A percentile compares a stretch with the other conserved stretches of the same genome.
phyloP scores from a whole-genome alignment of 2,888 invertebrate species.

The Oxyteleia sp. region DNA sequence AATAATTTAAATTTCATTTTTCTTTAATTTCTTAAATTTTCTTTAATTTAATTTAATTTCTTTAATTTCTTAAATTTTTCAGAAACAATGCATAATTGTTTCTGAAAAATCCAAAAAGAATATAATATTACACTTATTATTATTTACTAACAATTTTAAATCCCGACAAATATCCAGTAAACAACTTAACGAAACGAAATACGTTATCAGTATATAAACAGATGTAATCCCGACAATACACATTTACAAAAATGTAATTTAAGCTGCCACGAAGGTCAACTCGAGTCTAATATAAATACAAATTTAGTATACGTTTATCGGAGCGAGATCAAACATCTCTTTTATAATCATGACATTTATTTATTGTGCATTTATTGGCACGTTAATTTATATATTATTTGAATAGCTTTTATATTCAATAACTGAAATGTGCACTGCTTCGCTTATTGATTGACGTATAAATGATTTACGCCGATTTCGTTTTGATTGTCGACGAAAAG shows the following conservation, averaged over 20 bases:
- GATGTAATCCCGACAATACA: conserved; percentile 9
- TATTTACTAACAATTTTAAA: too few species aligned
- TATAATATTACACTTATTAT: too few species aligned
- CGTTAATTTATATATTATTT: conserved; percentile 17
- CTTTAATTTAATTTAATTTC: too few species aligned
- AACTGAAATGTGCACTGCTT: background rate
- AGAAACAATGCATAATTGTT: too few species aligned
- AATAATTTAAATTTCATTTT: too few species aligned
- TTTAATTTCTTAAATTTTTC: too few species aligned
- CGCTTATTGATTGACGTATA: conserved; percentile 24
- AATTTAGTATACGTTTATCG: conserved; percentile 24
- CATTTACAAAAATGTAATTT: conserved; percentile 36
- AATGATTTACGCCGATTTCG: conserved; percentile 35
- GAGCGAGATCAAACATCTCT: conserved; percentile 26
- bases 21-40: too few species aligned
- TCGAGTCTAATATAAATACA: conserved; percentile 27
- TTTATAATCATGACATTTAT: conserved; percentile 12
- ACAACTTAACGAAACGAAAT: background rate
- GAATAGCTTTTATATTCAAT: conserved; percentile 11
- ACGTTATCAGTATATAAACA: conserved; percentile 32
- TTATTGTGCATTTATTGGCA: conserved; percentile 7
- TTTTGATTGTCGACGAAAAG: conserved; percentile 17
- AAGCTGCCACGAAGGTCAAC: conserved; percentile 28
- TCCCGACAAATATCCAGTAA: too few species aligned
- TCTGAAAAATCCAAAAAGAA: too few species aligned